phyloP scores from a whole-genome alignment of 2,113 vertebrate genomes.

The human (Homo sapiens) region DNA sequence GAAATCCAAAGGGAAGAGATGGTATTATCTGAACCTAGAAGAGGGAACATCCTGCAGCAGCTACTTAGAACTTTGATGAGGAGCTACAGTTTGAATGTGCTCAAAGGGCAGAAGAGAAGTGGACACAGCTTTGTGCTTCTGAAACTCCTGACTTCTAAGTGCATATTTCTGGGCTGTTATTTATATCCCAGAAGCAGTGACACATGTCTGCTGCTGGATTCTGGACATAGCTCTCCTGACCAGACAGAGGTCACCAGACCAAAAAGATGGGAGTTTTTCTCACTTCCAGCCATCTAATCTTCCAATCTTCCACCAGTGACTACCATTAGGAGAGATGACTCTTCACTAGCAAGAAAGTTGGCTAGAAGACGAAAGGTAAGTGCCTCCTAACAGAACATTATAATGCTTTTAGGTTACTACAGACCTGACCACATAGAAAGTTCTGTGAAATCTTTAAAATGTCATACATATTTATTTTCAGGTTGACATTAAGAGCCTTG shows the following conservation, averaged over 20 bases:
- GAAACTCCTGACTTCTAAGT: neutral
- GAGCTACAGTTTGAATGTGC: neutral
- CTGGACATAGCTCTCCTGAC: neutral
- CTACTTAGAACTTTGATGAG: neutral
- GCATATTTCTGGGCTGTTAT: neutral
- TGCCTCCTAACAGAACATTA: neutral
- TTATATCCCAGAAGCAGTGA: neutral
- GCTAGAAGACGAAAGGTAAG: neutral
- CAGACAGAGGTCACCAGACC: neutral
- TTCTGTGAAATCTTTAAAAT: too few species aligned
- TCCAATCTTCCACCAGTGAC: neutral
- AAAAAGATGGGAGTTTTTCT: neutral
- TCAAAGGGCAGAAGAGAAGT: neutral
- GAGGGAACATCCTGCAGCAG: neutral
- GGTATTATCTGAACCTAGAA: neutral
- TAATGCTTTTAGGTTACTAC: neutral
- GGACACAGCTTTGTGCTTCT: neutral
- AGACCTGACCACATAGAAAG: neutral
- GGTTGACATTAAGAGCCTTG: neutral
- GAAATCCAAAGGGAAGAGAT: neutral
- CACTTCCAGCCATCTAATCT: neutral
- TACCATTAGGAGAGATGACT: neutral
- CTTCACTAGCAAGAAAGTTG: neutral
- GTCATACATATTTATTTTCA: neutral
- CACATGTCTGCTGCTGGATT: neutral